phyloP scores from a whole-genome alignment of 2,113 vertebrate species.

The Benitochromis conjunctus region DNA sequence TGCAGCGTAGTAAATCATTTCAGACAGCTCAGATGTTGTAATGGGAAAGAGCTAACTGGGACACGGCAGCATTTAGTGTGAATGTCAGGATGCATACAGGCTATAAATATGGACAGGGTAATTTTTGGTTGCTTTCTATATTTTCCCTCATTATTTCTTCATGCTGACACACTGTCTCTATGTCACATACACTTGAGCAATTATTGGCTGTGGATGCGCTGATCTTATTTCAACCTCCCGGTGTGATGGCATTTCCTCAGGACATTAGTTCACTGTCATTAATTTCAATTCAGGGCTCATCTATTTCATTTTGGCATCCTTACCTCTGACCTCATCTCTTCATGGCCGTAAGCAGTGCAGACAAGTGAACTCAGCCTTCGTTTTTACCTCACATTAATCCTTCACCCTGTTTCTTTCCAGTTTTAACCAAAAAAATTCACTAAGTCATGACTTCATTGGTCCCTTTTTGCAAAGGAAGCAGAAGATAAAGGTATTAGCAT shows the following conservation, averaged over 20 bases:
- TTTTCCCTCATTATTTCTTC: constrained; percentile 10
- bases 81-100: constrained; percentile 15
- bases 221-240: background rate
- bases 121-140: constrained; percentile 8
- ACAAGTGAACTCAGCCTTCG: background rate
- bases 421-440: constrained; percentile 63
- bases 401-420: constrained; percentile 59
- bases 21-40: constrained; percentile 27
- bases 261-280: background rate
- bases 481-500: background rate
- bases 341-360: background rate
- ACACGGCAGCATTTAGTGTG: constrained; percentile 13
- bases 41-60: constrained; percentile 22
- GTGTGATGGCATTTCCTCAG: background rate
- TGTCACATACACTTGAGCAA: background rate
- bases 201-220: background rate
- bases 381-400: constrained; percentile 54
- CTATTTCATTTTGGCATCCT: background rate
- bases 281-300: background rate
- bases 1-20: constrained; percentile 53
- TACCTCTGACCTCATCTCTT: constrained; percentile 18
- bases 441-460: constrained; percentile 66
- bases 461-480: background rate
- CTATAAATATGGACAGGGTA: constrained; percentile 14
- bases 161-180: background rate